Base-by-base conservation (phyloP, 2,888 invertebrate species). In the Zeuzera pyrina region DNA sequence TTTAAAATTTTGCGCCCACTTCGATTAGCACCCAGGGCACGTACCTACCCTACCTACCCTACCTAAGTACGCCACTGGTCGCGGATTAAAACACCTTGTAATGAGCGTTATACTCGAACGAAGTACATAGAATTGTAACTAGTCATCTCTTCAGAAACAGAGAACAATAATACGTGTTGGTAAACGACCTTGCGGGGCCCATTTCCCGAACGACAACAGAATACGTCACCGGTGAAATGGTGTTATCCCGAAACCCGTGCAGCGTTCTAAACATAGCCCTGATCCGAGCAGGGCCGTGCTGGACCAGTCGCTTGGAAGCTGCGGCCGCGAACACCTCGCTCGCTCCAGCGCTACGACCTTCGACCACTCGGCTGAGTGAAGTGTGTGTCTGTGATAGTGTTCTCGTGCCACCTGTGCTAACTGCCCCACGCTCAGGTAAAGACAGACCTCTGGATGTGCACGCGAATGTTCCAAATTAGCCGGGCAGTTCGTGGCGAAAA, bases 341-440 rank as follows among this genome's bases (percentile, higher is more conserved):
- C 58, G 66, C 69, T 73, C 72, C 76, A 74, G 73, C 74, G 71
- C 73, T 70, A 71, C 59, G 67, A 74, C 76, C 77, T 78, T 78
- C 77, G 78, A 76, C 71, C 65, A 41, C 53, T 58, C 27, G 10
- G 15, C n/a, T 19, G 79, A 78, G 78, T 77, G 78, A 77, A 72
- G 81, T 77, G 77, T 72, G 74, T 78, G 78, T 64, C 67, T 74
- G 78, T 78, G 79, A 67, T 69, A 63, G 79, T 78, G 74, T 62
- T 64, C 57, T 62, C 52, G 57, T 57, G 12, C 14, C 14, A 12
- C 44, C 48, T 44, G 43, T 33, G 27, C 30, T 30, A 29, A 37
- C 37, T 39, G 34, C 35, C 36, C 43, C 44, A 31, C 39, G 22
- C 39, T 30, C 52, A 57, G 49, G 57, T 57, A 55, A 33, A 36